A percentile compares a stretch with the other conserved stretches of the same genome.
phyloP scores from a whole-genome alignment of 1,140 invertebrate species.

The Geopemphigus sp. region DNA sequence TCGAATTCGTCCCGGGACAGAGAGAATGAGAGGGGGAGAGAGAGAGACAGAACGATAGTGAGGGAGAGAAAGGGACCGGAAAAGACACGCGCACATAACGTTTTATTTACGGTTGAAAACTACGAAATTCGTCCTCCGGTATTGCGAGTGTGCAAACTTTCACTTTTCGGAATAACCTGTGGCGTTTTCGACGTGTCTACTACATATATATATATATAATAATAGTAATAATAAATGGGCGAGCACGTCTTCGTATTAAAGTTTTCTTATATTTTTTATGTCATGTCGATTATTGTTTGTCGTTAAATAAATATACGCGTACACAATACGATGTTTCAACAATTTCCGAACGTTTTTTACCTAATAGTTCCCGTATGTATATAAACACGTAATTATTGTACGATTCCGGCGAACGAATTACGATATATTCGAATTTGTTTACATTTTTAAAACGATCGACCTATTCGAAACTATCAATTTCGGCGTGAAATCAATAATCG shows the following conservation, averaged over 20 bases:
- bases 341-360: no score
- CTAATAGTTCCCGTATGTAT: no score
- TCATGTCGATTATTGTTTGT: not conserved
- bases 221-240: no score
- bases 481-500: no score
- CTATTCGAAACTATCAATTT: no score
- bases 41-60: no score
- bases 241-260: not conserved
- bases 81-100: not conserved
- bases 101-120: constrained; percentile 33
- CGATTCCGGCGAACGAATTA: no score
- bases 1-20: constrained; percentile 18
- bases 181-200: constrained; percentile 27
- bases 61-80: not conserved
- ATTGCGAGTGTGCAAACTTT: constrained; percentile 20
- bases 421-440: no score
- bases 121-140: not conserved
- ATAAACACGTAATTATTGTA: no score
- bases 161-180: constrained; percentile 10
- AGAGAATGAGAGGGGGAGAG: not conserved
- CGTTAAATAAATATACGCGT: constrained; percentile 1
- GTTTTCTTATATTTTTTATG: constrained; percentile 27
- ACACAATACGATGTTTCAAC: no score
- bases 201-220: no score
- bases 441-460: no score